A percentile compares a stretch with the other conserved stretches of the same genome.
Conservation (phyloP, 2,888 invertebrate species). For the Lissocephala sabroskyi region DNA sequence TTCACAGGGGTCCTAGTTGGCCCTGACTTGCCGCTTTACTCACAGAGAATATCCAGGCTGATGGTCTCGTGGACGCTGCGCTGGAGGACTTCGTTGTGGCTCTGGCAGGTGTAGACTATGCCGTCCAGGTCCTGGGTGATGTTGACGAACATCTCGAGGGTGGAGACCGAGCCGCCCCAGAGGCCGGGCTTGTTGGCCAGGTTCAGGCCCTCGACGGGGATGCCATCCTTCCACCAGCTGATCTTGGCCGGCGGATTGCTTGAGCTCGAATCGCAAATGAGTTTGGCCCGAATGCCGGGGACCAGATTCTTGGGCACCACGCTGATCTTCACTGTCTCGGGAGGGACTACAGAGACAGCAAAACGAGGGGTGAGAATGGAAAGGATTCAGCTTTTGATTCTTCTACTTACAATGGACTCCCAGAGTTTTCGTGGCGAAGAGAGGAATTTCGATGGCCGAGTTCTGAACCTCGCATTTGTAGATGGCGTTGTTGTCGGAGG, state of each 20-base stretch:
- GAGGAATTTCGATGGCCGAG: slow-evolving; percentile 67
- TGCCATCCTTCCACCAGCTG: slow-evolving; percentile 70
- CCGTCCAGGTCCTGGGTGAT: slow-evolving; percentile 70
- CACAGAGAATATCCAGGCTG: slow-evolving; percentile 68
- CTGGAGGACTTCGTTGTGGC: slow-evolving; percentile 68
- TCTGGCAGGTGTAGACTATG: slow-evolving; percentile 68
- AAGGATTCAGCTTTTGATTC: not conserved
- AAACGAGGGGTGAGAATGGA: too few relatives aligned
- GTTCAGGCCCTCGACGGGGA: slow-evolving; percentile 68
- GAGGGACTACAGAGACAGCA: too few relatives aligned
- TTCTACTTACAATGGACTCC: slow-evolving; percentile 66
- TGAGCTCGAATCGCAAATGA: slow-evolving; percentile 69
- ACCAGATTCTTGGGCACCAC: slow-evolving; percentile 65
- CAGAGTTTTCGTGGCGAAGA: slow-evolving; percentile 66
- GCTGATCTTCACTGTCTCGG: slow-evolving; percentile 68
- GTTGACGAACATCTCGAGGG: slow-evolving; percentile 65
- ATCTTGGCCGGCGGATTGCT: slow-evolving; percentile 69
- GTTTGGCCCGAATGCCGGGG: slow-evolving; percentile 65
- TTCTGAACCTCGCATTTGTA: slow-evolving; percentile 69
- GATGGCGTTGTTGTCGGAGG: slow-evolving; percentile 69
- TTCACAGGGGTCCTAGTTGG: not conserved
- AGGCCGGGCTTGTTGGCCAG: slow-evolving; percentile 66
- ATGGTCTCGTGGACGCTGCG: slow-evolving; percentile 68
- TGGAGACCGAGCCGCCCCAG: slow-evolving; percentile 69
- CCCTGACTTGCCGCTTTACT: too few relatives aligned